Percentiles rank a stretch among this genome's conserved stretches.
Conservation (phyloP, 2,888 invertebrate genomes). For the Isoperla grammatica region DNA sequence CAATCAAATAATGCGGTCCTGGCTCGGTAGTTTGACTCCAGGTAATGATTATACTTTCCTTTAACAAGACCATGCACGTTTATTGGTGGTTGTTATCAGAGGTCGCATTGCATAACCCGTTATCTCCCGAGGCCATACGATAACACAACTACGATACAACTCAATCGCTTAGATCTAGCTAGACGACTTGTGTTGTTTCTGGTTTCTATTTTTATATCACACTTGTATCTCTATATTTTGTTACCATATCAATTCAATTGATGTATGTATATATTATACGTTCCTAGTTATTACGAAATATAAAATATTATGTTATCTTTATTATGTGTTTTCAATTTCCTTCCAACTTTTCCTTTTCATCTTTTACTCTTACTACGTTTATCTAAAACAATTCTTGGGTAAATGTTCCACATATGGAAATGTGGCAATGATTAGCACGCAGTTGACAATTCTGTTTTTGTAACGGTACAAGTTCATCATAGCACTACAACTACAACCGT, state of each 20-base stretch:
- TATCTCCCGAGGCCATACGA: slow-evolving; percentile 3
- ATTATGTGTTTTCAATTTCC: no score
- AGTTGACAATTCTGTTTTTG: no score
- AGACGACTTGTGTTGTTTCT: slow-evolving; percentile 5
- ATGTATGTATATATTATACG: slow-evolving; percentile 11
- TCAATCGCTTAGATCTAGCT: slow-evolving; percentile 11
- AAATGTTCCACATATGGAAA: no score
- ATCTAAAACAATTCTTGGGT: no score
- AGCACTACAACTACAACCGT: no score
- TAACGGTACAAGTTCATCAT: no score
- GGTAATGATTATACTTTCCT: slow-evolving; percentile 5
- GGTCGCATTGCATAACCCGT: slow-evolving; percentile 1
- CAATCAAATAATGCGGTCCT: neutral
- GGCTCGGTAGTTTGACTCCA: neutral
- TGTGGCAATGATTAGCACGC: no score
- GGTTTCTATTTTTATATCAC: neutral
- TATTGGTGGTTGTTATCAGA: neutral
- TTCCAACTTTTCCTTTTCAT: no score
- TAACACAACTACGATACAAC: neutral
- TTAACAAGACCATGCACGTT: neutral
- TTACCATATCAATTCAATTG: no score
- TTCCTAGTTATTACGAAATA: slow-evolving; percentile 11
- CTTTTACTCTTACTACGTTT: no score
- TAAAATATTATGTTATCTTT: neutral
- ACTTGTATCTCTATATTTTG: slow-evolving; percentile 1